phyloP scores from a whole-genome alignment of 2,797 vertebrate species.

The Syncerus caffer region DNA sequence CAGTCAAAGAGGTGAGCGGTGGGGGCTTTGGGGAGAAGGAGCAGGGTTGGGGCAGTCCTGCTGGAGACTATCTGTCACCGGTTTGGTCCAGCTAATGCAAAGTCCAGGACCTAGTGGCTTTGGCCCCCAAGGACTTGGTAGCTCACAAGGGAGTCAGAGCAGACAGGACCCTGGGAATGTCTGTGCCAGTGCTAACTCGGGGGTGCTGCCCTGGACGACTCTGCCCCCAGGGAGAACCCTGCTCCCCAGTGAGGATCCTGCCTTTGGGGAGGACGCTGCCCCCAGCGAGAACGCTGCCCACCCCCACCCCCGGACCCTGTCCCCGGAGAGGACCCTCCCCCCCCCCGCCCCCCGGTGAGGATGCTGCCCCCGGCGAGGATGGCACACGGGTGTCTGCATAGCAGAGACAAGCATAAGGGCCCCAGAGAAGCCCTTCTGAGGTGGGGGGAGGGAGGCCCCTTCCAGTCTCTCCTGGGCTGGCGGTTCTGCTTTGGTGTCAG shows the following conservation, averaged over 20 bases:
- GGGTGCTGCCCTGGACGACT: neutral
- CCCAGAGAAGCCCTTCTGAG: neutral
- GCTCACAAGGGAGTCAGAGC: neutral
- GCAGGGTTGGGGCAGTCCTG: neutral
- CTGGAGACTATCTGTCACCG: neutral
- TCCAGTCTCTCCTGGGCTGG: neutral
- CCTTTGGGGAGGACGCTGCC: neutral
- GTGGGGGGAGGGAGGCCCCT: neutral
- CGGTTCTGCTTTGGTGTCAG: constrained; percentile 17
- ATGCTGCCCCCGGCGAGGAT: neutral
- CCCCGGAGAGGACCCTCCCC: neutral
- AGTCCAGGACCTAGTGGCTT: neutral
- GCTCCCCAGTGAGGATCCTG: neutral
- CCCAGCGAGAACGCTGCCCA: neutral
- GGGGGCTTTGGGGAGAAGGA: neutral
- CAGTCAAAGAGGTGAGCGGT: constrained; percentile 3
- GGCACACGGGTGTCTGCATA: neutral
- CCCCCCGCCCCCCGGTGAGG: rapidly evolving
- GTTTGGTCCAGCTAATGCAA: neutral
- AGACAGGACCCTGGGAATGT: neutral
- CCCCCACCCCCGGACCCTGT: neutral
- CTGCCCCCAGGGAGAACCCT: neutral
- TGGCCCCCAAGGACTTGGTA: neutral
- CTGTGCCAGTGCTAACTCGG: neutral
- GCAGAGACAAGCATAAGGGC: neutral